These are phyloP conservation scores for Acrocyrtus sp. DNA, from an alignment of 2,888 invertebrate species.

Conservation along the genomic window DNA sequence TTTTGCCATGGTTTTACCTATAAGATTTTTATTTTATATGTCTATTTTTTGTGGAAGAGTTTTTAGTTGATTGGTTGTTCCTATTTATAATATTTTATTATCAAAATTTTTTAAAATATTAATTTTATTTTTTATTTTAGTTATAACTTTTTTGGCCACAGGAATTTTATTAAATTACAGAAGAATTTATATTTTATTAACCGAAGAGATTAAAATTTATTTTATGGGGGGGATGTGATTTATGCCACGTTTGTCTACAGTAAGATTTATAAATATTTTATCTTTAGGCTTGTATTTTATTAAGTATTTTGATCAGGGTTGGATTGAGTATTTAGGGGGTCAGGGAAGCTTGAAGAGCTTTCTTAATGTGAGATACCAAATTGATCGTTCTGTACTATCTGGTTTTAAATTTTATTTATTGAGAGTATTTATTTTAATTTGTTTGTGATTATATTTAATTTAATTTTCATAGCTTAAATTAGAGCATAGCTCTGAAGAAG, in stretches of 20 bases:
- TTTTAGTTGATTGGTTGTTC: slow-evolving; percentile 66
- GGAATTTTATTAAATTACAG: slow-evolving; percentile 67
- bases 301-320: slow-evolving; percentile 70
- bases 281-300: slow-evolving; percentile 67
- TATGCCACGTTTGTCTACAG: slow-evolving; percentile 69
- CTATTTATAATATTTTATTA: slow-evolving; percentile 64
- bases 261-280: slow-evolving; percentile 69
- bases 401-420: slow-evolving; percentile 57
- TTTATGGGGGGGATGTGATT: slow-evolving; percentile 70
- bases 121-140: slow-evolving; percentile 70
- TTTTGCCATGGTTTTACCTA: slow-evolving; percentile 14
- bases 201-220: slow-evolving; percentile 65
- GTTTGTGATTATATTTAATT: slow-evolving; percentile 55
- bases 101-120: slow-evolving; percentile 67
- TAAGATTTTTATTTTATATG: slow-evolving; percentile 39
- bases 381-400: slow-evolving; percentile 65
- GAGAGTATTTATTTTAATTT: slow-evolving; percentile 63
- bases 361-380: slow-evolving; percentile 53
- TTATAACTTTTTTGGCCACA: slow-evolving; percentile 66
- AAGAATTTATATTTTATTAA: slow-evolving; percentile 67
- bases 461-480: slow-evolving; percentile 64
- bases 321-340: slow-evolving; percentile 69
- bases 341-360: slow-evolving; percentile 67
- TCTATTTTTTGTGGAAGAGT: slow-evolving; percentile 24
- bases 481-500: slow-evolving; percentile 69